phyloP scores from a whole-genome alignment of 1,140 invertebrate genomes.

The Drosophila bipectinata region DNA sequence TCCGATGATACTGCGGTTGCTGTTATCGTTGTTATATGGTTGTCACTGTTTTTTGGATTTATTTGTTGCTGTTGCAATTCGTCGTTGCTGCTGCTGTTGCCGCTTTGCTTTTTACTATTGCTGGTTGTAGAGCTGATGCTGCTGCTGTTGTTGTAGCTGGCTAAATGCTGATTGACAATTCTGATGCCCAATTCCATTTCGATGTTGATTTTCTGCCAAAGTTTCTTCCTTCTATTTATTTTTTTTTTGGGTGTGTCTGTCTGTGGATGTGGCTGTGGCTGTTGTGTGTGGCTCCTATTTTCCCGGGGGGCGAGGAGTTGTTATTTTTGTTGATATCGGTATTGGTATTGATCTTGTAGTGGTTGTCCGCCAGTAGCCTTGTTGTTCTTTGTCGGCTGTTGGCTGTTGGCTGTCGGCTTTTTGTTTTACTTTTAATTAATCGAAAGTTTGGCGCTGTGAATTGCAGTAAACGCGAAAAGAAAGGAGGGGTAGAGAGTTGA shows the following conservation, averaged over 20 bases:
- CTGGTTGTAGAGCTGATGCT: constrained; percentile 5
- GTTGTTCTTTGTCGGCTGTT: constrained; percentile 32
- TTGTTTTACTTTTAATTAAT: constrained; percentile 74
- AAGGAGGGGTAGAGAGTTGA: constrained; percentile 53
- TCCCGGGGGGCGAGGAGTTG: constrained; percentile 19
- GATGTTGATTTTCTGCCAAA: constrained; percentile 62
- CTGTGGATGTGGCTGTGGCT: neutral
- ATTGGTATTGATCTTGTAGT: constrained; percentile 5
- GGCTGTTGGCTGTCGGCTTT: constrained; percentile 21
- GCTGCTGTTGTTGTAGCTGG: constrained; percentile 43
- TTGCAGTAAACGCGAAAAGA: constrained; percentile 45
- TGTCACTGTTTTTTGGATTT: constrained; percentile 3
- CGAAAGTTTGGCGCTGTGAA: constrained; percentile 68
- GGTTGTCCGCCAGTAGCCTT: constrained; percentile 16
- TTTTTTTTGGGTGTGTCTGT: constrained; percentile 1
- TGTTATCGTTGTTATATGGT: constrained; percentile 19
- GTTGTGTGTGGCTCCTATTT: constrained; percentile 16
- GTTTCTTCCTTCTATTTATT: constrained; percentile 16
- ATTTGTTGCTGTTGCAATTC: neutral
- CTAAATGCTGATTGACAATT: constrained; percentile 62
- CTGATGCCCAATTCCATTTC: constrained; percentile 73
- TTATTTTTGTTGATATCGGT: neutral
- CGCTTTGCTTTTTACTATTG: neutral
- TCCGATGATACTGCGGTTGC: constrained; percentile 3
- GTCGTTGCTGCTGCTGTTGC: constrained; percentile 8